These are phyloP conservation scores for Trochalopteron elliotii DNA, from an alignment of 2,113 vertebrate species.

Conservation along the genomic window DNA sequence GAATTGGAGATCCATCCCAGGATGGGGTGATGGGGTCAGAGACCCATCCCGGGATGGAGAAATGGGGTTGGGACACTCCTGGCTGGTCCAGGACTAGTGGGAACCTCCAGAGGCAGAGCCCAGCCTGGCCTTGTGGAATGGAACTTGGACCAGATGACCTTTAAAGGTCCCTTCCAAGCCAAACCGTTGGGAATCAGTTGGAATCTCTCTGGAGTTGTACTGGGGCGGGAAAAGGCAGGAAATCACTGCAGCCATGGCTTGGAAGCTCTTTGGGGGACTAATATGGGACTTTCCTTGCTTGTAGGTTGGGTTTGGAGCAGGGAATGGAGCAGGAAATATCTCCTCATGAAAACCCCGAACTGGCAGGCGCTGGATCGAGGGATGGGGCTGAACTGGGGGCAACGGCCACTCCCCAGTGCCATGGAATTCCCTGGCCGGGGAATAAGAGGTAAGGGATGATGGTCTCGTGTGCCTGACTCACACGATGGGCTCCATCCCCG, in stretches of 20 bases:
- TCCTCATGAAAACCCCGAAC: background rate
- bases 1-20: background rate
- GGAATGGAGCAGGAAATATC: background rate
- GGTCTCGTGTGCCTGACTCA: background rate
- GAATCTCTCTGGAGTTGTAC: rapidly evolving
- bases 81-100: background rate
- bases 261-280: background rate
- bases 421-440: rapidly evolving
- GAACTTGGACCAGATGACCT: background rate
- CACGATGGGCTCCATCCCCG: rapidly evolving
- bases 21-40: background rate
- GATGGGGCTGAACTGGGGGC: background rate
- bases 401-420: rapidly evolving
- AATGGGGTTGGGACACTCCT: background rate
- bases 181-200: rapidly evolving
- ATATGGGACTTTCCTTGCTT: background rate
- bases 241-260: rapidly evolving
- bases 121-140: rapidly evolving
- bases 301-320: background rate
- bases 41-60: rapidly evolving
- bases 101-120: background rate
- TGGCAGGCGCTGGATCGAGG: rapidly evolving
- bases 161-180: background rate
- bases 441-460: background rate
- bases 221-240: background rate